These are phyloP conservation scores for Crepidodera aurea DNA, from an alignment of 2,888 invertebrate species.

Conservation along the genomic window DNA sequence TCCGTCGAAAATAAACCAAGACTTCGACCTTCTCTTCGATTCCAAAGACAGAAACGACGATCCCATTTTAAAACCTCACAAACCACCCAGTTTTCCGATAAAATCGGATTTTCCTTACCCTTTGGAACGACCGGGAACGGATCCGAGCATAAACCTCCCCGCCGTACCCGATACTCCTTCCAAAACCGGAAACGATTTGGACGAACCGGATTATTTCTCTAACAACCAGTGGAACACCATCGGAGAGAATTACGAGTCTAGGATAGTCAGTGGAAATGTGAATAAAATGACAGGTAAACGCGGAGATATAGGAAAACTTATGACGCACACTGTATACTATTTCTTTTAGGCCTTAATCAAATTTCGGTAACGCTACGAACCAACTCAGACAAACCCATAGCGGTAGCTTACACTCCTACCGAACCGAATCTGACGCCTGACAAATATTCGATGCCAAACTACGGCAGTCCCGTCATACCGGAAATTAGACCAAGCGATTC, in stretches of 20 bases:
- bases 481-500: slow-evolving; percentile 55
- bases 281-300: slow-evolving; percentile 21
- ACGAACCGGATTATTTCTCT: slow-evolving; percentile 39
- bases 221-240: slow-evolving; percentile 60
- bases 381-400: slow-evolving; percentile 68
- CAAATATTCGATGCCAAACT: slow-evolving; percentile 62
- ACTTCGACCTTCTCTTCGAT: slow-evolving; percentile 60
- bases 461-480: slow-evolving; percentile 62
- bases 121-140: slow-evolving; percentile 65
- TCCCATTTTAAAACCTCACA: slow-evolving; percentile 61
- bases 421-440: slow-evolving; percentile 53
- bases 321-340: no score
- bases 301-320: no score
- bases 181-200: slow-evolving; percentile 52
- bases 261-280: slow-evolving; percentile 59
- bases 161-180: slow-evolving; percentile 58
- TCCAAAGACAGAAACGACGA: slow-evolving; percentile 58
- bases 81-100: slow-evolving; percentile 54
- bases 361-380: slow-evolving; percentile 60
- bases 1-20: slow-evolving; percentile 55
- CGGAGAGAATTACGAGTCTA: slow-evolving; percentile 58
- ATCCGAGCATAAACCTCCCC: slow-evolving; percentile 59
- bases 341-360: slow-evolving; percentile 41
- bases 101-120: slow-evolving; percentile 73
- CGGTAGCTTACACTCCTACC: slow-evolving; percentile 72